Evolutionary conservation across 1,140 invertebrate genomes (phyloP), one percentile per base, ranked within the genome.

Genomic region (Babylonia areolata): DNA sequence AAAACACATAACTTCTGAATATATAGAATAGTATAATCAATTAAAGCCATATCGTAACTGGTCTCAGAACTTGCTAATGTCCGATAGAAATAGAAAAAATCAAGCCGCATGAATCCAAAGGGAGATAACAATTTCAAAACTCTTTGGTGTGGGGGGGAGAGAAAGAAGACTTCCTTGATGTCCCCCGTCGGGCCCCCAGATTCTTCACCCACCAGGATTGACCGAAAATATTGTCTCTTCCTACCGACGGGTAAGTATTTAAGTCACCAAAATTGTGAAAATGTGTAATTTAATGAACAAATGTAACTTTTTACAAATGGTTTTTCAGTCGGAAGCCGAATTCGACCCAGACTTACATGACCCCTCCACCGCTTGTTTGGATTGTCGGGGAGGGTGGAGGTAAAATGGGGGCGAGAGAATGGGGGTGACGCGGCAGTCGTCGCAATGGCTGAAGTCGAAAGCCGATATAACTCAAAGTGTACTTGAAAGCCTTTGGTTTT

Each of bases 101-200:
- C 75, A 23, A 11, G 17, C 28, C 75, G 28, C 15, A 77, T 64
- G 35, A 15, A 2, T 2, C 5, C 37, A 15, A 84, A 73, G 82
- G 82, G 82, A 84, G 69, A 73, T n/a, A 84, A 84, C 20, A 39
- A 31, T 73, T 84, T 9, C 31, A n/a, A 31, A 58, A 39, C 82
- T 84, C 82, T 84, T 46, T 84, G 17, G 82, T 40, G 82, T 84
- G 3, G 35, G 17, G 37, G 37, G 69, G n/a, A 23, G 28, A 33
- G 42, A 73, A 73, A 46, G 35, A 42, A 46, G 69, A 84, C 64
- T 84, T 84, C 82, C 82, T 84, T 37, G 69, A 84, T 84, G 82
- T 84, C 82, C 82, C 82, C 82, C 82, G 82, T 84, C 82, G 82
- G 82, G 82, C 82, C 82, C 82, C 82, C 82, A 84, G 82, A 84